phyloP scores from a whole-genome alignment of 1,140 invertebrate species.

The Ceratitis capitata region DNA sequence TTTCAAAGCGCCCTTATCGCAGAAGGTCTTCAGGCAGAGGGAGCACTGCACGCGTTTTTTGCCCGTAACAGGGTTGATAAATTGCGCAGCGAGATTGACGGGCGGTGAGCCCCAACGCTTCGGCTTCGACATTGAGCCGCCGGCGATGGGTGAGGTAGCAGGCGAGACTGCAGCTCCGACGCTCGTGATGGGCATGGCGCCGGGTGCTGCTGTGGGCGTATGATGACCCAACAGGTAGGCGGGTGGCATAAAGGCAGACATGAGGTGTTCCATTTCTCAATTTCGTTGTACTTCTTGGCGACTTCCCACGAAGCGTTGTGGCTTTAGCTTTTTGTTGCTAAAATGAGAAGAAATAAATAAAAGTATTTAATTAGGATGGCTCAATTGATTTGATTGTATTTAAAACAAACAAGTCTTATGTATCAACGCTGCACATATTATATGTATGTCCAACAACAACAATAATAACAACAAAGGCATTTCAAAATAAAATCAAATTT shows the following conservation, averaged over 20 bases:
- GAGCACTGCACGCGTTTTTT: conserved; percentile 98
- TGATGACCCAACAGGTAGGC: conserved; percentile 57
- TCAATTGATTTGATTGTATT: background rate
- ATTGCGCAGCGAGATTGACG: conserved; percentile 85
- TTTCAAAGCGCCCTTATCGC: conserved; percentile 99
- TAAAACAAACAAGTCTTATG: too few relatives aligned
- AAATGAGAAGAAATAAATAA: conserved; percentile 35
- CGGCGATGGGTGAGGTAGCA: conserved; percentile 52
- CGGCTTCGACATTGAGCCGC: conserved; percentile 46
- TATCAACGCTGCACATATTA: too few relatives aligned
- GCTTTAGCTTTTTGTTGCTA: background rate
- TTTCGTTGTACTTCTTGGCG: background rate
- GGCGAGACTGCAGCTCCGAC: conserved; percentile 51
- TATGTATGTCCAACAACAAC: too few relatives aligned
- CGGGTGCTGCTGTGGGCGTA: conserved; percentile 27
- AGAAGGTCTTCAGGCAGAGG: conserved; percentile 98
- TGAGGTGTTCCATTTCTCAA: conserved; percentile 58
- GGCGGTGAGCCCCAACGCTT: conserved; percentile 71
- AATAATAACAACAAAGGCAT: background rate
- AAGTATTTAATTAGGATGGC: conserved; percentile 2
- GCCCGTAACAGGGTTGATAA: conserved; percentile 90
- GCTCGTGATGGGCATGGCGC: conserved; percentile 30
- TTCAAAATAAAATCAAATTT: background rate
- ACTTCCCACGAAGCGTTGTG: background rate
- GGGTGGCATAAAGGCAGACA: conserved; percentile 59